Evolutionary conservation across 2,113 vertebrate species (phyloP), one percentile per base, ranked within the genome.

Genomic region (Rattus rattus): DNA sequence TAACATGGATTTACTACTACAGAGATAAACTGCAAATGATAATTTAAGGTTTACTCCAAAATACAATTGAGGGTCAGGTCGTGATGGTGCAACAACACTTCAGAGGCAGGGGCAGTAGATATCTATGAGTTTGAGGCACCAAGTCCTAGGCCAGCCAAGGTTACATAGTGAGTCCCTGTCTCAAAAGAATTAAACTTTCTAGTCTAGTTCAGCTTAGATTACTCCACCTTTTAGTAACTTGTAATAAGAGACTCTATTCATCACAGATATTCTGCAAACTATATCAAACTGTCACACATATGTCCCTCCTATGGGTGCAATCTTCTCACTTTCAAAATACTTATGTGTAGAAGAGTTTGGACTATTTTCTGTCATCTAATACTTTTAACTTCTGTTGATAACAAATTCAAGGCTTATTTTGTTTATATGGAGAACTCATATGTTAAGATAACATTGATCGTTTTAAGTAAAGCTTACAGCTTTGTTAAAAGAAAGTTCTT

Each of bases 1-100:
- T 77, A 36, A 54, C 47, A 52, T n/a, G 28, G 7, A 39, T 80
- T 20, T 54, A 33, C 20, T 56, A 43, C 20, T 39, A 33, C 2
- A 11, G 52, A 86, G 17, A 28, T 87, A 72, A 95, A n/a, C 7
- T 54, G 28, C 36, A 36, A 93, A 2, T 30, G 5, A 5, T 39
- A 83, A 56, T 19, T 95, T 70, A 88, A 47, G 49, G 22, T 49
- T 95, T 65, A 28, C 24, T n/a, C 4, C 67, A 92, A 85, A 93
- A 63, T 69, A 80, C 89, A 95, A 61, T 59, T n/a, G 43, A 85
- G 39, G 26, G 26, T n/a, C n/a, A 65, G 16, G 14, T n/a, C 47
- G n/a, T 47, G 24, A 28, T 65, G 59, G 26, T 30, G 9, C 26
- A 65, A 47, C 26, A 43, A n/a, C n/a, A 63, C 24, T 43, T 17